Evolutionary conservation across 2,888 invertebrate species (phyloP).

Genomic region (Aphodius granarius): DNA sequence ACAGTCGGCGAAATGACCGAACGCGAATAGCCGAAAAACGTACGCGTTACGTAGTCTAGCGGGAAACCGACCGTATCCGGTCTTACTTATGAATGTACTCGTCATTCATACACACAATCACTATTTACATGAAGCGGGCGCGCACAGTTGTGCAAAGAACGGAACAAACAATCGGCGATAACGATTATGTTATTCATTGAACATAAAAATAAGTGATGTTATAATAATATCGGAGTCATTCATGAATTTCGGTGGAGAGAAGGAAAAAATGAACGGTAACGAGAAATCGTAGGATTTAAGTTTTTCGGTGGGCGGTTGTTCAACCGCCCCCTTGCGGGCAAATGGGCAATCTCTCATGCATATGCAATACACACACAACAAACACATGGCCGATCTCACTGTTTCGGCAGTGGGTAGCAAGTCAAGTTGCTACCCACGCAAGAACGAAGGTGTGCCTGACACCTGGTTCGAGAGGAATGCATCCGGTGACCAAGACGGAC

Average conservation of each 20-base stretch:
- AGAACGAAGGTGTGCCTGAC: conserved; percentile 44
- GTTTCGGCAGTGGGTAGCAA: conserved; percentile 44
- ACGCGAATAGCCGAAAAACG: not conserved
- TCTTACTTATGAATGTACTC: not conserved
- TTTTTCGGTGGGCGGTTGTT: conserved; percentile 30
- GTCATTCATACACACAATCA: not conserved
- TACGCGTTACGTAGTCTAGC: not conserved
- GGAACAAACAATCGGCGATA: not conserved
- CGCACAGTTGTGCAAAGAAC: no score
- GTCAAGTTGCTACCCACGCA: conserved; percentile 41
- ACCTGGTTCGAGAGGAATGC: conserved; percentile 16
- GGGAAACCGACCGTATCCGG: not conserved
- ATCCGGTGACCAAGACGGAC: not conserved
- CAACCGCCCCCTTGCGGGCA: not conserved
- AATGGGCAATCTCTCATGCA: conserved; percentile 44
- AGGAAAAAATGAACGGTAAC: no score
- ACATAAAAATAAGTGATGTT: not conserved
- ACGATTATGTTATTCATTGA: not conserved
- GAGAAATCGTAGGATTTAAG: not conserved
- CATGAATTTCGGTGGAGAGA: not conserved
- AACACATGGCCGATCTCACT: conserved; percentile 43
- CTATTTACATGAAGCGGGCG: not conserved
- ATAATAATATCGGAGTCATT: not conserved
- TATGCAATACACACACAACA: conserved; percentile 47
- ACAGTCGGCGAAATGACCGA: not conserved